These are phyloP conservation scores for Drosophila orena DNA, from an alignment of 1,140 invertebrate species.

Conservation along the genomic window DNA sequence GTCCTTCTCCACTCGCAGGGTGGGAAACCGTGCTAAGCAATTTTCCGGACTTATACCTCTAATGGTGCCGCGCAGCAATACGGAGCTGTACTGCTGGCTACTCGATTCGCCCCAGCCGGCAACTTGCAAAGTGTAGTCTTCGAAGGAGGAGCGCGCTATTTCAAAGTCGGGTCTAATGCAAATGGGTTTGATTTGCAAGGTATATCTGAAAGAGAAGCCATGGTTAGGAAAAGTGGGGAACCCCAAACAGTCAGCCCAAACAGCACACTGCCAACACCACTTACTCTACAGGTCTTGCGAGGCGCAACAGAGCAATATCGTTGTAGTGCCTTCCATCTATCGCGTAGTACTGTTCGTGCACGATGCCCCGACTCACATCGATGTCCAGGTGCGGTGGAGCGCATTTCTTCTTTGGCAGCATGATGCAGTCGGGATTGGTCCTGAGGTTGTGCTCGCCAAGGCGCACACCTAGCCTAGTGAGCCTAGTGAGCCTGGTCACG, in stretches of 20 bases:
- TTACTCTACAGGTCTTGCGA: conserved; percentile 86
- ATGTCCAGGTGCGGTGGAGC: conserved; percentile 86
- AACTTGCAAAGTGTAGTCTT: neutral
- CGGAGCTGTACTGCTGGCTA: neutral
- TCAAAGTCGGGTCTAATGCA: neutral
- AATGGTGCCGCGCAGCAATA: neutral
- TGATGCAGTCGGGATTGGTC: conserved; percentile 61
- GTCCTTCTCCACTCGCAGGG: neutral
- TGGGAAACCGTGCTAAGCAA: neutral
- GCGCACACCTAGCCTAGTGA: conserved; percentile 71
- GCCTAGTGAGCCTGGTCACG: conserved; percentile 58
- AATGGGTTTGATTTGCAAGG: neutral
- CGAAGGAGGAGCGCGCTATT: neutral
- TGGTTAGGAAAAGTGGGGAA: neutral
- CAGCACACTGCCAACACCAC: neutral
- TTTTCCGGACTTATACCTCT: neutral
- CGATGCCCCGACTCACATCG: conserved; percentile 85
- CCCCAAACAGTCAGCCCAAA: no score
- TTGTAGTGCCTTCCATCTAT: conserved; percentile 75
- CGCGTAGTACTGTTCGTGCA: conserved; percentile 86
- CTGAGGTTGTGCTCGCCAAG: conserved; percentile 70
- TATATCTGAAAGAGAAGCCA: neutral
- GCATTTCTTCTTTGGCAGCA: neutral
- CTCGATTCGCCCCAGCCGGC: neutral
- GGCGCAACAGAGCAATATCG: conserved; percentile 91